Base-by-base conservation (phyloP, 2,888 invertebrate species). In the Hylaea fasciaria region DNA sequence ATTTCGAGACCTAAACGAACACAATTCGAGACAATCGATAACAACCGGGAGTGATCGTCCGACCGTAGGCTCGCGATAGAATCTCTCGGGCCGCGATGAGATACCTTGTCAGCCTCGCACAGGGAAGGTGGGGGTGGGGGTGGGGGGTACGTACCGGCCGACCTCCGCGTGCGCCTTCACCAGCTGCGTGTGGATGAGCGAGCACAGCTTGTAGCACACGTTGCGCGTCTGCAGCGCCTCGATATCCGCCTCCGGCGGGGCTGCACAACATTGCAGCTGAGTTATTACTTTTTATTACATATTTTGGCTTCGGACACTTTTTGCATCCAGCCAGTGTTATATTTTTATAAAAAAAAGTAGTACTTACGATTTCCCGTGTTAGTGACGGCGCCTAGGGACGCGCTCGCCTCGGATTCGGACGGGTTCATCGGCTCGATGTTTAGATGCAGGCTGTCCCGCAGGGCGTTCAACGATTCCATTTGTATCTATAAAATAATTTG, bases 131-230 rank as follows among this genome's bases (percentile, higher is more conserved):
- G 22, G 5, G 22, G 22, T 22, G 5, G 5, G n/a, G 12, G n/a
- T n/a, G 29, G 16, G 17, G 16, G n/a, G 17, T 49, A 78, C 87
- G 67, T 93, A 93, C 85, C 94, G 94, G 69, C 95, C 95, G 53
- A 96, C 95, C 86, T 96, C 96, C 0, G 95, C 94, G 74, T 96
- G 96, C 2, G 96, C 96, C 71, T 96, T 94, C 52, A 96, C 94
- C 69, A 97, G 93, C 72, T 97, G 96, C 41, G 95, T 93, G 85
- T 96, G 96, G 52, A 97, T 95, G 66, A 97, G 93, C 0, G 96
- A 95, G 80, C 96, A 95, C 11, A 97, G 93, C 74, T 96, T 95
- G 61, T 95, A 94, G 83, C 96, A 96, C 8, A 95, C 94, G 76
- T 94, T 94, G 46, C 93, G 86, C 0, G 84, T 78, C 48, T 62